Evolutionary conservation across 2,797 vertebrate species (phyloP), one percentile per base, ranked within the genome.

Genomic region (Rhincodon typus): DNA sequence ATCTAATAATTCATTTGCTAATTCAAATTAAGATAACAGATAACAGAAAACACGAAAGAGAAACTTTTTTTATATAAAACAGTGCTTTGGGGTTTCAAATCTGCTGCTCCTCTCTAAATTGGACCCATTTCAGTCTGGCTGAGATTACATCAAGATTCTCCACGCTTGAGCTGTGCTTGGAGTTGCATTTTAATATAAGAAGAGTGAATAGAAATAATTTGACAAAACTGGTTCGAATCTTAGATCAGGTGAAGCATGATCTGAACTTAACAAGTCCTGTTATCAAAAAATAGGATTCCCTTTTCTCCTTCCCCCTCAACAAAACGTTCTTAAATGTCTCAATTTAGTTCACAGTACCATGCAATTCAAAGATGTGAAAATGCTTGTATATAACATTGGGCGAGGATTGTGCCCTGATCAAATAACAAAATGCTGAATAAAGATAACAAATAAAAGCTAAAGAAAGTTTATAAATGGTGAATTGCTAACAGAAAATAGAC

Each of bases 181-280:
- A n/a, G 13, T n/a, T 57, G 27, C 17, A 74, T 91, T 94, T 94
- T 94, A 46, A 72, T 74, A 46, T 27, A 70, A 74, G 42, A 53
- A 34, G 34, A 77, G 15, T 53, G 30, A 53, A n/a, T 74, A 57
- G 94, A 53, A 95, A 77, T 19, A 77, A 25, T 95, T 74, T 74
- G 69, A 74, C 34, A 74, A 69, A 94, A 69, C 66, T 93, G 66
- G 69, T 42, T 69, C n/a, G 42, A 69, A 93, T 69, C 66, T 69
- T 67, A 69, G n/a, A 69, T 38, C n/a, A 69, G 8, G 19, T 69
- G 62, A 42, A 93, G 90, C 38, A 38, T 93, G 67, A 42, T 42
- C 66, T 93, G 90, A 93, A 93, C 62, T 93, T 93, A 93, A 25
- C 62, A 93, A 67, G 38, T 93, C 66, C 62, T 93, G 66, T 23